phyloP scores from a whole-genome alignment of 1,140 invertebrate species.

The Trachymyrmex septentrionalis region DNA sequence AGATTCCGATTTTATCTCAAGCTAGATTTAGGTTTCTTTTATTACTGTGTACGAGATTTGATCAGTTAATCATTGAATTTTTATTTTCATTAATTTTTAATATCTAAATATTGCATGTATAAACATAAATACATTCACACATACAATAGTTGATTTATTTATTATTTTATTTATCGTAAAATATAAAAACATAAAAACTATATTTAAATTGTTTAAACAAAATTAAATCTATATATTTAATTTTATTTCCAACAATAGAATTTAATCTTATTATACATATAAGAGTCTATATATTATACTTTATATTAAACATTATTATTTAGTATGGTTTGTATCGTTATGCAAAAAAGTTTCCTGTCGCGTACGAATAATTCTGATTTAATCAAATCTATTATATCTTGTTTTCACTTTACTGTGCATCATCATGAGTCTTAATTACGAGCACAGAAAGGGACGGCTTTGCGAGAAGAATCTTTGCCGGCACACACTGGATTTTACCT shows the following conservation, averaged over 20 bases:
- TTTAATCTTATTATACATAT: background rate
- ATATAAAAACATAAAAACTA: background rate
- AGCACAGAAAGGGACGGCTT: constrained; percentile 1
- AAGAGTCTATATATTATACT: background rate
- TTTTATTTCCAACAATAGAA: background rate
- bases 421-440: constrained; percentile 5
- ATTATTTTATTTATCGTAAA: background rate
- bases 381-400: background rate
- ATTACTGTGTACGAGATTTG: background rate
- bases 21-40: constrained; percentile 22
- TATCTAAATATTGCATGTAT: background rate
- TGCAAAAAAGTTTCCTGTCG: background rate
- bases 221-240: constrained; percentile 5
- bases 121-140: background rate
- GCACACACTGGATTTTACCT: background rate
- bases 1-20: constrained; percentile 49
- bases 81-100: background rate
- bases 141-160: background rate
- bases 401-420: background rate
- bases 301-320: background rate
- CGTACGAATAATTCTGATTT: background rate
- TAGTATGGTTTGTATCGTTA: background rate
- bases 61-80: constrained; percentile 7
- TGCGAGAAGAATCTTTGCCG: constrained; percentile 21
- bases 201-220: constrained; percentile 5